These are phyloP conservation scores for Hydrozoanthus gracilis DNA, from an alignment of 92 coral and sea anemone genomes.

Conservation along the genomic window DNA sequence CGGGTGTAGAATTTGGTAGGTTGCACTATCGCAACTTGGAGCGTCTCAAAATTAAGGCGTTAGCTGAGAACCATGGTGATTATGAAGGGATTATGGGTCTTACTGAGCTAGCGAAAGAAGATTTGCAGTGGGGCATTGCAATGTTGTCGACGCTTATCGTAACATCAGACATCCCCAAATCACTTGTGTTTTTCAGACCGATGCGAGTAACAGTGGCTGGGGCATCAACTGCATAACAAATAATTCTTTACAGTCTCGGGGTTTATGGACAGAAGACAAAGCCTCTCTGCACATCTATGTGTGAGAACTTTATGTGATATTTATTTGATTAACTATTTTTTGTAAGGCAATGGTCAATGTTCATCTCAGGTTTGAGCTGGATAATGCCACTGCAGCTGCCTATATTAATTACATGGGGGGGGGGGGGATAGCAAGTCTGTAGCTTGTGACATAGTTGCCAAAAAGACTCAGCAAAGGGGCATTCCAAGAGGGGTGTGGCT, in stretches of 20 bases:
- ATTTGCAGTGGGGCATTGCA: slow-evolving; percentile 42
- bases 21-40: slow-evolving; percentile 40
- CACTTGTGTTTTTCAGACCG: slow-evolving; percentile 59
- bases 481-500: slow-evolving; percentile 15
- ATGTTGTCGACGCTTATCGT: slow-evolving; percentile 29
- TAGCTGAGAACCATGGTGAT: slow-evolving; percentile 34
- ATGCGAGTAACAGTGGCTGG: slow-evolving; percentile 70
- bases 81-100: slow-evolving; percentile 39
- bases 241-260: slow-evolving; percentile 44
- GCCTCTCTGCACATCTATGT: slow-evolving; percentile 50
- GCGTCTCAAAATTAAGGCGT: slow-evolving; percentile 33
- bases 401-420: slow-evolving; percentile 60
- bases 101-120: background rate
- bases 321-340: slow-evolving; percentile 47
- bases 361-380: slow-evolving; percentile 57
- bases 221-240: slow-evolving; percentile 50
- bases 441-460: slow-evolving; percentile 47
- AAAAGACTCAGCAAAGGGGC: slow-evolving; percentile 47
- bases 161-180: slow-evolving; percentile 34
- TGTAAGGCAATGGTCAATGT: slow-evolving; percentile 2
- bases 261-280: slow-evolving; percentile 49
- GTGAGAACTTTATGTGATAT: slow-evolving; percentile 57
- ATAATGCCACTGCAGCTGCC: slow-evolving; percentile 49
- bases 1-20: slow-evolving; percentile 58
- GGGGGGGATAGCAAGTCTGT: slow-evolving; percentile 34